Conservation (phyloP, 2,888 invertebrate genomes). For the Mesochorus sp. region DNA sequence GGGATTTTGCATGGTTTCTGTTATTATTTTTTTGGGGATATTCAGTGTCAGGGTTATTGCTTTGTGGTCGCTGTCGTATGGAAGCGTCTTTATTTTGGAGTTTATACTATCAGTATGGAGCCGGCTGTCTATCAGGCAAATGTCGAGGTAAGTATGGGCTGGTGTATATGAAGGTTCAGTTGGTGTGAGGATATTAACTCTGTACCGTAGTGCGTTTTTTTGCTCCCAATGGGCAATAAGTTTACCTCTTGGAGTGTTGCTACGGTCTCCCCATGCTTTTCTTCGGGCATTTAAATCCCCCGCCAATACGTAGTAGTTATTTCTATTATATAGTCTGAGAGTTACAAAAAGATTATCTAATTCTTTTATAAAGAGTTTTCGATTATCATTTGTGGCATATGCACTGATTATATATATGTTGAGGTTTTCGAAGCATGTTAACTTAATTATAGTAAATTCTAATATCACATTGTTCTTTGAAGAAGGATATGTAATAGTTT, state of each 20-base stretch:
- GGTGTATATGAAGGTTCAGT: neutral
- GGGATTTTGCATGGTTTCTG: neutral
- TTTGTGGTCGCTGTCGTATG: neutral
- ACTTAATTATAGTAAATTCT: constrained; percentile 21
- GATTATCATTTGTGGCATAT: constrained; percentile 2
- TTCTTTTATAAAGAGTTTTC: constrained; percentile 9
- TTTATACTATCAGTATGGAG: too few species aligned
- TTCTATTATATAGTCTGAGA: neutral
- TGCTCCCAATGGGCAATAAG: constrained; percentile 10
- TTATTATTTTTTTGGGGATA: neutral
- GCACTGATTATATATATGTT: constrained; percentile 14
- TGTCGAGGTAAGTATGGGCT: neutral
- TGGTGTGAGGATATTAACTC: neutral
- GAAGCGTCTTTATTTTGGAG: neutral
- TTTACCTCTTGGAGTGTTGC: constrained; percentile 2
- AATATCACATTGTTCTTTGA: constrained; percentile 1
- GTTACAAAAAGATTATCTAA: neutral
- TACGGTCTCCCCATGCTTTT: constrained; percentile 25
- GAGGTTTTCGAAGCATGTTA: neutral
- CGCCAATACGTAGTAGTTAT: constrained; percentile 23
- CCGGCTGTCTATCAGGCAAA: neutral
- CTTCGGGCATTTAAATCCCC: constrained; percentile 36
- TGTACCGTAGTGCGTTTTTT: too few species aligned
- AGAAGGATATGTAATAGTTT: neutral
- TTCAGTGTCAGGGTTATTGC: neutral